These are phyloP conservation scores for Cataglyphis altisquamis DNA, from an alignment of 2,888 invertebrate species.

Conservation along the genomic window DNA sequence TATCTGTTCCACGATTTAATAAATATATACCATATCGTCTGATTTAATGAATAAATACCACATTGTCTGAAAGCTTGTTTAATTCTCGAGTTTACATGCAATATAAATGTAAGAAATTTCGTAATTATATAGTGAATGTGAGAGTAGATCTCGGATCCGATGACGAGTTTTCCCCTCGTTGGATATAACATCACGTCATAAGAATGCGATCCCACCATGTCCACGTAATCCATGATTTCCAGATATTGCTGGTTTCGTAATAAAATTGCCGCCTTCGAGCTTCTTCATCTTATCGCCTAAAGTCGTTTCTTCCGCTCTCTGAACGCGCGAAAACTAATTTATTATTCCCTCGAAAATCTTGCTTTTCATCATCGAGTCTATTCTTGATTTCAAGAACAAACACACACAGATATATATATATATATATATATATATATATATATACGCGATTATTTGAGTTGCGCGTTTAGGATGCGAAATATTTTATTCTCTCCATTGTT, in stretches of 20 bases:
- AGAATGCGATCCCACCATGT: conserved; percentile 18
- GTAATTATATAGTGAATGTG: conserved; percentile 4
- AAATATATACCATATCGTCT: not conserved
- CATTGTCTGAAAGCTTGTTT: not conserved
- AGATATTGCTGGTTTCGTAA: conserved; percentile 63
- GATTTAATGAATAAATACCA: not conserved
- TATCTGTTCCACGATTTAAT: not conserved
- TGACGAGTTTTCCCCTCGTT: conserved; percentile 2
- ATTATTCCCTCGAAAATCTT: not conserved
- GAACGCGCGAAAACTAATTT: conserved; percentile 12
- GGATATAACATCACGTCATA: conserved; percentile 51
- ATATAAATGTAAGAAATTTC: not conserved
- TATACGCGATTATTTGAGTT: not conserved
- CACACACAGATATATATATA: not conserved
- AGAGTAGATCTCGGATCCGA: conserved; percentile 11
- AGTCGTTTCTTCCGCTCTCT: conserved; percentile 15
- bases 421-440: too few species aligned
- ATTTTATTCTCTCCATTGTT: conserved; percentile 2
- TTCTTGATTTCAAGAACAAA: conserved; percentile 1
- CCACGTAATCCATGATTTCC: conserved; percentile 53
- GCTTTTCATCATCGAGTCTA: not conserved
- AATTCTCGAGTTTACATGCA: not conserved
- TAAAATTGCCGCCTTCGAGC: not conserved
- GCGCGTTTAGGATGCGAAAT: not conserved
- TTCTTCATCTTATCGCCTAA: not conserved